A percentile compares a stretch with the other conserved stretches of the same genome.
phyloP scores from a whole-genome alignment of 2,113 vertebrate species.

The Coturnix japonica region DNA sequence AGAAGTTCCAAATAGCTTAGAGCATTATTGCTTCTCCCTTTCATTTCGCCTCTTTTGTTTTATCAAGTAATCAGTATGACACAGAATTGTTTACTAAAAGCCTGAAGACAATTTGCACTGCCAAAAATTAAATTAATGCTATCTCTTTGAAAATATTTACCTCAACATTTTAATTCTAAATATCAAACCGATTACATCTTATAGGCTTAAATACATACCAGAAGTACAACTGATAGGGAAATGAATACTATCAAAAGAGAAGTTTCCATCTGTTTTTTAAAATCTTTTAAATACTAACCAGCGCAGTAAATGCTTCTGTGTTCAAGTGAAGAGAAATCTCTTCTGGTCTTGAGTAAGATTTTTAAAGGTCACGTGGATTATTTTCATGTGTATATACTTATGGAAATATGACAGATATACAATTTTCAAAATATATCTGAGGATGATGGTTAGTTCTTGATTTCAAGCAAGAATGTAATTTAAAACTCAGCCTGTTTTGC shows the following conservation, averaged over 20 bases:
- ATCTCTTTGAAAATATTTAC: conserved; percentile 40
- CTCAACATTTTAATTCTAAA: conserved; percentile 25
- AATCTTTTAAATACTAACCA: neutral
- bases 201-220: neutral
- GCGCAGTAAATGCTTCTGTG: neutral
- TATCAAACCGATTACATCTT: conserved; percentile 35
- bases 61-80: conserved; percentile 32
- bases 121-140: conserved; percentile 26
- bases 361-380: neutral
- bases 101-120: conserved; percentile 19
- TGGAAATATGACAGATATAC: neutral
- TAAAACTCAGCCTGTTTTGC: neutral
- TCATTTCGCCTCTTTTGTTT: conserved; percentile 53
- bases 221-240: neutral
- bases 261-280: neutral
- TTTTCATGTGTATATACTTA: neutral
- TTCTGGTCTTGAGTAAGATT: neutral
- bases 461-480: neutral
- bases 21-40: conserved; percentile 20
- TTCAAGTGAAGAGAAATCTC: neutral
- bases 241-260: neutral
- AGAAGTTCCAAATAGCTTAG: conserved; percentile 38
- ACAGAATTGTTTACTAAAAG: conserved; percentile 43
- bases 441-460: neutral
- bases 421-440: neutral